A percentile compares a stretch with the other conserved stretches of the same genome.
Evolutionary conservation across 2,113 vertebrate genomes (phyloP).

Genomic region (Antechinus flavipes): DNA sequence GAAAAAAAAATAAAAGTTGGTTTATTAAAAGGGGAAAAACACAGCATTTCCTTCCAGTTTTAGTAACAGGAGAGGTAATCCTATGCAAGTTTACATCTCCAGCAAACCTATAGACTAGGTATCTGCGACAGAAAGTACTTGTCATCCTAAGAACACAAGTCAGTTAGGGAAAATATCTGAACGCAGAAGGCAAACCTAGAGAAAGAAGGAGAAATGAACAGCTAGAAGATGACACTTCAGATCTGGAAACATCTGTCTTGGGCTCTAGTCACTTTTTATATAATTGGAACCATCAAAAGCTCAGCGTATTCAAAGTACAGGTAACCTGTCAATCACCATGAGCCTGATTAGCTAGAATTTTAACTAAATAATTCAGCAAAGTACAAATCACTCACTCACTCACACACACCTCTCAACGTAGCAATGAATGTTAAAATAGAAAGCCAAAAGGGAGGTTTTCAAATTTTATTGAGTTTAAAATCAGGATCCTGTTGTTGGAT

Average conservation of each 20-base stretch:
- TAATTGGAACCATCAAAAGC: neutral
- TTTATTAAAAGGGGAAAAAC: neutral
- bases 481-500: neutral
- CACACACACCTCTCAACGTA: neutral
- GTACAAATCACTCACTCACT: neutral
- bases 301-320: neutral
- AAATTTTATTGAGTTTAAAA: neutral
- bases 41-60: neutral
- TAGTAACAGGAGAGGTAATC: neutral
- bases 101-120: neutral
- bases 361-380: neutral
- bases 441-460: neutral
- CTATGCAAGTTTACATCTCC: neutral
- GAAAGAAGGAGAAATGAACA: neutral
- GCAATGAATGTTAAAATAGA: neutral
- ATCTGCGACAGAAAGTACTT: neutral
- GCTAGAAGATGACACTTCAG: neutral
- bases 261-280: neutral
- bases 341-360: neutral
- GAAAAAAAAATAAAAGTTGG: neutral
- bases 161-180: neutral
- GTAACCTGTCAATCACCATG: neutral
- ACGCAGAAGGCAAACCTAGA: neutral
- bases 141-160: neutral
- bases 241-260: neutral